Base-by-base conservation (phyloP, 2,888 invertebrate species). In the Vannuccia rotundouncinata region DNA sequence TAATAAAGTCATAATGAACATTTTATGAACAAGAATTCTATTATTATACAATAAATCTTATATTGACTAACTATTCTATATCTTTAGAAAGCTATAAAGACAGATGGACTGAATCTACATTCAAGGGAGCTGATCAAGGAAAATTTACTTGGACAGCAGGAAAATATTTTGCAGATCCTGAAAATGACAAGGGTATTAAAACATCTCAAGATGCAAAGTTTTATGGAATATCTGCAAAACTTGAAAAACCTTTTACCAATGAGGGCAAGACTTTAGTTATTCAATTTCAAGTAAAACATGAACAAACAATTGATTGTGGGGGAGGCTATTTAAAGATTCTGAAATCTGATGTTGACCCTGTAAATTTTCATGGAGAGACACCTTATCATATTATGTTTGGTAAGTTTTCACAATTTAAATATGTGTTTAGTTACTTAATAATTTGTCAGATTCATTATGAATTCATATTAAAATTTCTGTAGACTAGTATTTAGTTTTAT, bases 281-380 rank as follows among this genome's bases (percentile, higher is more conserved):
- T 80, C 99, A 99, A 89, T 99, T 98, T 90, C 92, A 94, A 0
- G 97, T 99, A 1, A 99, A 99, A 88, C 99, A 99, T 87, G 99
- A 99, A 87, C 99, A 99, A 88, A 95, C 94, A 88, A 99, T 99
- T 85, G 99, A 99, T 90, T 96, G 96, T 85, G 96, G 96, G 82
- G 96, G 88, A 83, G 88, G 88, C 22, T 88, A 88, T 82, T 85
- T 84, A n/a, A 88, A 88, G 82, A 83, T 90, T 22, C 88, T 89
- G 85, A 82, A 88, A 73, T 85, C 85, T 66, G 86, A 92, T 80
- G 90, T 97, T 79, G 92, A 96, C 79, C 94, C 94, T 88, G 93
- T 92, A 85, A 93, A 95, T 85, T 94, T 99, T 93, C 96, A 99
- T 85, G 99, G 99, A 83, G 99, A 99, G 86, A 92, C 93, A 5